phyloP scores from a whole-genome alignment of 2,888 invertebrate genomes.

The Baccha elongata region DNA sequence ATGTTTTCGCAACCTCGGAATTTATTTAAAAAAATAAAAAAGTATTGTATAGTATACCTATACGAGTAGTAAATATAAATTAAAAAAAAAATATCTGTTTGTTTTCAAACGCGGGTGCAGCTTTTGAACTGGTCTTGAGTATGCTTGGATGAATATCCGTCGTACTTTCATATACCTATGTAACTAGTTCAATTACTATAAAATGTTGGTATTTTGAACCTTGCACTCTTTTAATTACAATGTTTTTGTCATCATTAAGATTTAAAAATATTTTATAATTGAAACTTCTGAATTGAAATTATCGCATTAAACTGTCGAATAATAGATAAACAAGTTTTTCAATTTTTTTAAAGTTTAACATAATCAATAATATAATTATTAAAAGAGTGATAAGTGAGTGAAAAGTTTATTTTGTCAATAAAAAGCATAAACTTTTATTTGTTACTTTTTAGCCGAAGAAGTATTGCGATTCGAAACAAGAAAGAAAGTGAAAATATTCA shows the following conservation, averaged over 20 bases:
- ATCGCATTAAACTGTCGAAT: no score
- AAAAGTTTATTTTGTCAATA: conserved; percentile 23
- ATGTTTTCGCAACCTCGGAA: neutral
- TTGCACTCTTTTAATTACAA: conserved; percentile 53
- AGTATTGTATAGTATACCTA: neutral
- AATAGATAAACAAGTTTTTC: no score
- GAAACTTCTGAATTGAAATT: neutral
- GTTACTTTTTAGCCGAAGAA: conserved; percentile 6
- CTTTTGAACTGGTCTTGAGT: conserved; percentile 40
- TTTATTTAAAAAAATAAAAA: neutral
- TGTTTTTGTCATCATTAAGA: neutral
- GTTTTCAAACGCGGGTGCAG: conserved; percentile 40
- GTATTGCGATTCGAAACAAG: conserved; percentile 26
- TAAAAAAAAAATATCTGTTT: conserved; percentile 40
- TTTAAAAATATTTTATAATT: neutral
- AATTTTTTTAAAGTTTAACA: neutral
- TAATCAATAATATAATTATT: conserved; percentile 4
- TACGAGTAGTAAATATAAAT: no score
- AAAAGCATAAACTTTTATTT: conserved; percentile 4
- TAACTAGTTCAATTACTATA: conserved; percentile 26
- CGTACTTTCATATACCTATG: conserved; percentile 11
- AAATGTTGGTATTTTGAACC: conserved; percentile 7
- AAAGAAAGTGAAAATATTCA: conserved; percentile 43
- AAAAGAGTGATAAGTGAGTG: conserved; percentile 26
- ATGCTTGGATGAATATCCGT: conserved; percentile 34